Evolutionary conservation across 92 coral and sea anemone species (phyloP).

Genomic region (Blastomussa wellsi): DNA sequence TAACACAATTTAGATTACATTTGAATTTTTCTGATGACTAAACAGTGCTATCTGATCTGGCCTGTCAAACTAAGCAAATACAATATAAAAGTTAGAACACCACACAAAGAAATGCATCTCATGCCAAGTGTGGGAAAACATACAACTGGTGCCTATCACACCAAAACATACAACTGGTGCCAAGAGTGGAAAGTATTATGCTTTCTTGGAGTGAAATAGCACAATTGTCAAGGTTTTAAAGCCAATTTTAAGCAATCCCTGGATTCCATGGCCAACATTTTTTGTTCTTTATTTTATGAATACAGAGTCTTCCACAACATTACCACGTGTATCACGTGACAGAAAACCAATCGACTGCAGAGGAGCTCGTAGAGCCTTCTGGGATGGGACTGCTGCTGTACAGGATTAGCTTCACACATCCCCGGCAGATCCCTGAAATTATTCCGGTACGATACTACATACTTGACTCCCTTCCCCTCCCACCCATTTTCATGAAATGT

Average conservation of each 20-base stretch:
- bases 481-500: background rate
- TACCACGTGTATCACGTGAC: slow-evolving; percentile 81
- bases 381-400: slow-evolving; percentile 85
- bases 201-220: background rate
- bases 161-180: background rate
- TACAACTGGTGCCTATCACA: background rate
- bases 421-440: slow-evolving; percentile 86
- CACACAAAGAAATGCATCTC: background rate
- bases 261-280: no score
- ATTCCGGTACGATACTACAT: slow-evolving; percentile 65
- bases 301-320: slow-evolving; percentile 84
- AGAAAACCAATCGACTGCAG: slow-evolving; percentile 59
- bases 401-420: slow-evolving; percentile 91
- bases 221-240: background rate
- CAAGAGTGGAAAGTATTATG: background rate
- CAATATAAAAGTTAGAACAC: background rate
- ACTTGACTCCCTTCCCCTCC: background rate
- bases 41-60: no score
- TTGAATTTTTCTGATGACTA: background rate
- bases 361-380: slow-evolving; percentile 54
- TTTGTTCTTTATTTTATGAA: background rate
- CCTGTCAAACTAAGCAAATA: no score
- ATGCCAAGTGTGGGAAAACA: background rate
- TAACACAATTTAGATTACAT: background rate
- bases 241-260: background rate